Evolutionary conservation across 2,113 vertebrate species (phyloP).

Genomic region (Nestor notabilis): DNA sequence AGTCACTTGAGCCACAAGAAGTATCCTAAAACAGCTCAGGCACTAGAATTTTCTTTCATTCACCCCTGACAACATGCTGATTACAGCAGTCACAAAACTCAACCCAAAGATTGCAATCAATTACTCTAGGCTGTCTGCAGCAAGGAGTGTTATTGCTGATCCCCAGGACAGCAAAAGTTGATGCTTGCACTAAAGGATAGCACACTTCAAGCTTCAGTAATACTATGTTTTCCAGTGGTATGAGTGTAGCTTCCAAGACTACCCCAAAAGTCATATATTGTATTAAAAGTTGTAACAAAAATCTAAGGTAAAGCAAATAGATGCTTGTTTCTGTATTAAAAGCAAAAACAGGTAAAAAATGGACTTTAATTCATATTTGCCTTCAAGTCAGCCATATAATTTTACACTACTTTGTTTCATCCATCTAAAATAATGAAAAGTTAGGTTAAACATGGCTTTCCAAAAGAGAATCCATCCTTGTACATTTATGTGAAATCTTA

Average conservation of each 20-base stretch:
- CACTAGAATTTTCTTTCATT: not conserved
- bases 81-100: not conserved
- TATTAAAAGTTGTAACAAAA: not conserved
- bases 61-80: not conserved
- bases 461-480: not conserved
- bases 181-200: not conserved
- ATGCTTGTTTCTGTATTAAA: not conserved
- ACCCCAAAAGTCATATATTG: not conserved
- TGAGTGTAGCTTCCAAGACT: not conserved
- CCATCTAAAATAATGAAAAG: not conserved
- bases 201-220: not conserved
- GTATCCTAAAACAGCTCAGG: not conserved
- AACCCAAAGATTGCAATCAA: not conserved
- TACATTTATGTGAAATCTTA: not conserved
- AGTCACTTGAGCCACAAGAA: not conserved
- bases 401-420: not conserved
- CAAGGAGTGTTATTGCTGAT: not conserved
- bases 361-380: not conserved
- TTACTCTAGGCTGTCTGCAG: not conserved
- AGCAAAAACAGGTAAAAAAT: not conserved
- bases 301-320: not conserved
- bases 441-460: not conserved
- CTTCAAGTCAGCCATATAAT: not conserved
- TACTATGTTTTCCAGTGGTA: not conserved
- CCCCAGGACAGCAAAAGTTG: not conserved